Evolutionary conservation across 2,888 invertebrate genomes (phyloP).

Genomic region (Pecten maximus): DNA sequence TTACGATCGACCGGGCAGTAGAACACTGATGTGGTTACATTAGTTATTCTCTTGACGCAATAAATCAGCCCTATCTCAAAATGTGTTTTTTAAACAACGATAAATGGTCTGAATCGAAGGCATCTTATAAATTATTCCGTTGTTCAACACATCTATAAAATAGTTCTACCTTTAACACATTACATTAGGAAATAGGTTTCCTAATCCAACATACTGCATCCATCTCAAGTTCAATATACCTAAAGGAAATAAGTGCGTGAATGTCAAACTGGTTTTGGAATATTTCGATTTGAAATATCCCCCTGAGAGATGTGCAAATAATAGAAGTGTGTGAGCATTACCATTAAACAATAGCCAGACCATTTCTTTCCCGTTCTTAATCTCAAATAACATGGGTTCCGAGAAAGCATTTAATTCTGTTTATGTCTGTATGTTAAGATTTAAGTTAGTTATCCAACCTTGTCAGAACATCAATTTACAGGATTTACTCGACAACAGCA

Average conservation of each 20-base stretch:
- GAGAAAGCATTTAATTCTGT: background rate
- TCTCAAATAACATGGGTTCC: background rate
- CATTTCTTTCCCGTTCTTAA: background rate
- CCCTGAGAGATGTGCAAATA: background rate
- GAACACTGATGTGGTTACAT: background rate
- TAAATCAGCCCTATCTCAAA: background rate
- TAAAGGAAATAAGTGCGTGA: background rate
- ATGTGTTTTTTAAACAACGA: background rate
- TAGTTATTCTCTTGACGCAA: background rate
- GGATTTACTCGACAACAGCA: too few relatives aligned
- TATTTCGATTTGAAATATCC: conserved; percentile 1
- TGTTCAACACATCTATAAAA: background rate
- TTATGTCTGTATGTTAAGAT: background rate
- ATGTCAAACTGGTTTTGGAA: background rate
- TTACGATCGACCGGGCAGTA: background rate
- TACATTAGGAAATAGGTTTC: background rate
- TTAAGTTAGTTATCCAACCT: background rate
- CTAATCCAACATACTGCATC: background rate
- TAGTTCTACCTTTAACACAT: background rate
- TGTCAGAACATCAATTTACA: background rate
- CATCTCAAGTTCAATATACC: background rate
- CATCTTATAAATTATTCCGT: conserved; percentile 22
- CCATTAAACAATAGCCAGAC: background rate
- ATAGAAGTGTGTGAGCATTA: background rate
- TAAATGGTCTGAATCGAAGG: background rate